A percentile compares a stretch with the other conserved stretches of the same genome.
phyloP scores from a whole-genome alignment of 1,140 invertebrate genomes.

The Colletes gigas region DNA sequence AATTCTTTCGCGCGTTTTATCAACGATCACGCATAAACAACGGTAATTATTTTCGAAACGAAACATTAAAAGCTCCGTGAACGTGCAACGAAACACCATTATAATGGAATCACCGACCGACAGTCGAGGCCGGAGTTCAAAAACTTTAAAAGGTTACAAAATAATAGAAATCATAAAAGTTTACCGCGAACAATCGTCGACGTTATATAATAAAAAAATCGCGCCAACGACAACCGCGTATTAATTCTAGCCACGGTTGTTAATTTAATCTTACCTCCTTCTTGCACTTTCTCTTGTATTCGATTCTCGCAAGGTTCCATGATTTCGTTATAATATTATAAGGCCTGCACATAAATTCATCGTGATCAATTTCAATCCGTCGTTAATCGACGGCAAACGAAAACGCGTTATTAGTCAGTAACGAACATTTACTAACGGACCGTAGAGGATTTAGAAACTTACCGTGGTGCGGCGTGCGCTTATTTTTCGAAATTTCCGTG shows the following conservation, averaged over 20 bases:
- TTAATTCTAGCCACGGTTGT: neutral
- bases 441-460: neutral
- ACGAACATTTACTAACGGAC: neutral
- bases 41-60: neutral
- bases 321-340: constrained; percentile 58
- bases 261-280: constrained; percentile 68
- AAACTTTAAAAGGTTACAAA: constrained; percentile 45
- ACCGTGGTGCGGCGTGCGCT: constrained; percentile 3
- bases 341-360: constrained; percentile 50
- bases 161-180: constrained; percentile 38
- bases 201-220: constrained; percentile 42
- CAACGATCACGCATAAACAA: constrained; percentile 5
- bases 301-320: constrained; percentile 66
- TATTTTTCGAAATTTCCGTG: constrained; percentile 45
- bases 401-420: neutral
- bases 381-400: neutral
- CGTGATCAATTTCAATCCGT: constrained; percentile 42
- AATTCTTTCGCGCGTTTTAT: constrained; percentile 8
- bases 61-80: neutral
- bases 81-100: neutral
- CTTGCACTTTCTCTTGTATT: constrained; percentile 63
- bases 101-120: neutral
- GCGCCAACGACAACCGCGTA: neutral
- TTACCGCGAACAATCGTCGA: constrained; percentile 7
- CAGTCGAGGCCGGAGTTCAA: neutral